A percentile compares a stretch with the other conserved stretches of the same genome.
Conservation (phyloP, 2,888 invertebrate genomes). For the Odontomyia ornata region DNA sequence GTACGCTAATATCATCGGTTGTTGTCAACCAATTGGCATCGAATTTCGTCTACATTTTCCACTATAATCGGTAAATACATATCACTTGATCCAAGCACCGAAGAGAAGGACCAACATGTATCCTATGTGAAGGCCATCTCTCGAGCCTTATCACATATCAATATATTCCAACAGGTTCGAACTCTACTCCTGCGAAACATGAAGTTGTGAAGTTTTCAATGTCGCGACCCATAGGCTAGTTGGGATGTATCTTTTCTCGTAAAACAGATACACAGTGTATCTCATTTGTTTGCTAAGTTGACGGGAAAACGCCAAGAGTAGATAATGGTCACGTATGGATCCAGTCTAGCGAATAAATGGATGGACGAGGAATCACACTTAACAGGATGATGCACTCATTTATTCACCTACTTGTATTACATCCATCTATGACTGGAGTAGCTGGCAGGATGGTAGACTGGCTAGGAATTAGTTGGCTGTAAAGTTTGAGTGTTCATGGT, state of each 20-base stretch:
- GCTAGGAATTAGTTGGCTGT: no score
- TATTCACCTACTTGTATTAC: background rate
- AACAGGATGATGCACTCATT: background rate
- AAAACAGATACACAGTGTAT: background rate
- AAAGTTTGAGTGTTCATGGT: no score
- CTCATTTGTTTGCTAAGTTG: conserved; percentile 5
- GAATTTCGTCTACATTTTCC: background rate
- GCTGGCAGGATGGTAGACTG: no score
- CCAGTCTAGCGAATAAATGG: background rate
- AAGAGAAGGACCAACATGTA: background rate
- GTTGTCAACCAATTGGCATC: conserved; percentile 22
- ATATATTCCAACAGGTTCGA: background rate
- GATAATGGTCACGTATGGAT: background rate
- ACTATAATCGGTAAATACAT: background rate
- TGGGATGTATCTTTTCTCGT: background rate
- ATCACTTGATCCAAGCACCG: background rate
- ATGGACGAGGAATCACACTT: background rate
- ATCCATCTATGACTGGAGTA: background rate
- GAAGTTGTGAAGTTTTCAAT: background rate
- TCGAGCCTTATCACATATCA: background rate
- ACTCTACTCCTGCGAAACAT: background rate
- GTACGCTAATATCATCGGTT: conserved; percentile 3
- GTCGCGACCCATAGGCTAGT: background rate
- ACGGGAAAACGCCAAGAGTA: background rate
- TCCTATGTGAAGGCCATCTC: background rate